Evolutionary conservation across 2,113 vertebrate species (phyloP).

Genomic region (Scartelaos histophorus): DNA sequence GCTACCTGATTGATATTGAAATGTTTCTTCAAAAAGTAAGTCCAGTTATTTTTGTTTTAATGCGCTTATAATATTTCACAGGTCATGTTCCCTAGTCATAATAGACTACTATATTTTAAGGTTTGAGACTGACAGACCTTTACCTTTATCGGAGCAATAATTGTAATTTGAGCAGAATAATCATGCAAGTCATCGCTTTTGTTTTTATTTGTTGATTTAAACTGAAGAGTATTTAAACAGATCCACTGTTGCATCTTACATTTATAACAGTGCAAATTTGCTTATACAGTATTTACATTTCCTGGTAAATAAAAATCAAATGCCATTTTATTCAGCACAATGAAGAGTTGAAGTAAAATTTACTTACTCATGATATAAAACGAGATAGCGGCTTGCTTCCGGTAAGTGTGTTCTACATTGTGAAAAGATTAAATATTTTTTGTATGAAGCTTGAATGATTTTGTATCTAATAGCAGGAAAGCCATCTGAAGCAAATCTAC

Average conservation of each 20-base stretch:
- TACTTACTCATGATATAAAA: background rate
- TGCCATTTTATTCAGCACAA: background rate
- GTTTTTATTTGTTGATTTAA: conserved; percentile 1
- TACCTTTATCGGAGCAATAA: background rate
- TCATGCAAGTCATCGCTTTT: background rate
- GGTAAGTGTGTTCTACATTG: background rate
- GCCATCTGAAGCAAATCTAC: conserved; percentile 26
- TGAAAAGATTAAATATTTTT: background rate
- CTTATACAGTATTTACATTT: conserved; percentile 61
- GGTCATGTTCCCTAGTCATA: background rate
- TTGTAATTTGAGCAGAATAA: conserved; percentile 29
- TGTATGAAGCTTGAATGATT: conserved; percentile 3
- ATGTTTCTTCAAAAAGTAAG: too few relatives aligned
- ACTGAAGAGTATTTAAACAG: conserved; percentile 40
- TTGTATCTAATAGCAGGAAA: conserved; percentile 18
- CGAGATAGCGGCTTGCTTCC: background rate
- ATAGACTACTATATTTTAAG: background rate
- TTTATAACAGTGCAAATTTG: conserved; percentile 45
- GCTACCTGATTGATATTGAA: too few relatives aligned
- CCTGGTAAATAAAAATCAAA: background rate
- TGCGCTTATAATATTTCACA: too few relatives aligned
- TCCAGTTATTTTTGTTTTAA: too few relatives aligned
- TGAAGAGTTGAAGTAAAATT: background rate
- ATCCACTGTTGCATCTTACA: conserved; percentile 61
- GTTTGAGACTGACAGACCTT: conserved; percentile 12